Evolutionary conservation across 2,888 invertebrate genomes (phyloP).

Genomic region (Scaptodrosophila latifasciaeformis): DNA sequence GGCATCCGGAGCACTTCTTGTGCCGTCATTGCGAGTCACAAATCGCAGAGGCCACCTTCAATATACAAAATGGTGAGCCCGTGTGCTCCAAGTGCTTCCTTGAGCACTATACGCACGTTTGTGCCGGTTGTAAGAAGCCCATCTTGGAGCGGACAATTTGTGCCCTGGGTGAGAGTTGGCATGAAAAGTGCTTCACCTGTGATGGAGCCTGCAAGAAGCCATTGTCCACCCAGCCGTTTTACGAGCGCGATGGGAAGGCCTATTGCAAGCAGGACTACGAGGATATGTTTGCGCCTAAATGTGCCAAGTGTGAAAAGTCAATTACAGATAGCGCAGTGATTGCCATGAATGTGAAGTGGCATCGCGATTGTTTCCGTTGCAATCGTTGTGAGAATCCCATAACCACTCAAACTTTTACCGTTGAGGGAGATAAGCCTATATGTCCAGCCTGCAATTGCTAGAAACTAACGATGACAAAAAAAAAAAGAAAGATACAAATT

Average conservation of each 20-base stretch:
- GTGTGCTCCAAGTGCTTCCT: slow-evolving; percentile 93
- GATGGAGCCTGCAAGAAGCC: slow-evolving; percentile 85
- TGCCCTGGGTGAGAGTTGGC: slow-evolving; percentile 91
- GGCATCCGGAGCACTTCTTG: slow-evolving; percentile 96
- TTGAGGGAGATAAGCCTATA: slow-evolving; percentile 84
- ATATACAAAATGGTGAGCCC: slow-evolving; percentile 83
- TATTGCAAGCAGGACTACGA: slow-evolving; percentile 91
- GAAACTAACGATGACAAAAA: slow-evolving; percentile 5
- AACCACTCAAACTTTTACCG: slow-evolving; percentile 84
- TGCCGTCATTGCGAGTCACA: slow-evolving; percentile 91
- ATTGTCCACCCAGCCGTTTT: slow-evolving; percentile 89
- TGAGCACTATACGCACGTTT: slow-evolving; percentile 89
- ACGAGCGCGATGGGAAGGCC: slow-evolving; percentile 88
- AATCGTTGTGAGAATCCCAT: slow-evolving; percentile 87
- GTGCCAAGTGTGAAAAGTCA: slow-evolving; percentile 86
- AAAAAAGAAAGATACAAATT: no score
- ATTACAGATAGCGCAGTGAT: slow-evolving; percentile 89
- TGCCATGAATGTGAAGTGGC: slow-evolving; percentile 94
- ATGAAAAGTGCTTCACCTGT: slow-evolving; percentile 93
- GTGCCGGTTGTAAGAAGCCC: slow-evolving; percentile 89
- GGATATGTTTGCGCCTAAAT: slow-evolving; percentile 89
- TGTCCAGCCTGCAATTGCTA: slow-evolving; percentile 79
- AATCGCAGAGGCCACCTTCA: slow-evolving; percentile 93
- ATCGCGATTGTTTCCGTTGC: slow-evolving; percentile 95
- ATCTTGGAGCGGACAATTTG: slow-evolving; percentile 92